Conservation (phyloP, 1,140 invertebrate species). For the Myzus persicae region DNA sequence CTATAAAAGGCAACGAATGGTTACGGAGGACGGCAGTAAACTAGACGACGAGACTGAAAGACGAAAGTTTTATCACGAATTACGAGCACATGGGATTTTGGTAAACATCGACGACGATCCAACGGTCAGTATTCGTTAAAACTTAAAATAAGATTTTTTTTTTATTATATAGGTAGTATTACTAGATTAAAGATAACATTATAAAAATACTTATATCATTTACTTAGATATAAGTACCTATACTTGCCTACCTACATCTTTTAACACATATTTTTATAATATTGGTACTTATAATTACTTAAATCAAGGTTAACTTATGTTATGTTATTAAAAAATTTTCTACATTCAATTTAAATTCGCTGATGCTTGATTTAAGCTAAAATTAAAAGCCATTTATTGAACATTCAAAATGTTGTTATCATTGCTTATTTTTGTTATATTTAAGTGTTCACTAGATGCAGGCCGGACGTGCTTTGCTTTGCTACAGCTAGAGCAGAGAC, state of each 20-base stretch:
- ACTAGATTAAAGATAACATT: not conserved
- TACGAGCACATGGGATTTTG: not conserved
- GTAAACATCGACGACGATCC: constrained; percentile 34
- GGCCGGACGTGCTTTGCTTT: constrained; percentile 34
- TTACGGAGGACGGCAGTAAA: not conserved
- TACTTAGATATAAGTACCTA: not conserved
- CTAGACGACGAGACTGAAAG: not conserved
- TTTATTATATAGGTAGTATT: not conserved
- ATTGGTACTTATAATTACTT: not conserved
- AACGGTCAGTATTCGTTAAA: constrained; percentile 38
- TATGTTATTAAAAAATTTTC: too few relatives aligned
- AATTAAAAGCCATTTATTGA: not conserved
- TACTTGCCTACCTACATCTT: not conserved
- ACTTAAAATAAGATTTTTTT: not conserved
- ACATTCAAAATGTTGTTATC: not conserved
- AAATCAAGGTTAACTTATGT: too few relatives aligned
- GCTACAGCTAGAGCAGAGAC: not conserved
- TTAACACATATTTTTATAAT: not conserved
- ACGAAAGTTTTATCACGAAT: not conserved
- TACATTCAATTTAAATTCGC: not conserved
- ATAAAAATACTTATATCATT: not conserved
- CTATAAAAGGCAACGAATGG: not conserved
- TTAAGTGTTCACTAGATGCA: constrained; percentile 41
- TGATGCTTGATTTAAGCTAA: not conserved
- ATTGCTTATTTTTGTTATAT: not conserved